Evolutionary conservation across 2,888 invertebrate species (phyloP).

Genomic region (Aphidius colemani): DNA sequence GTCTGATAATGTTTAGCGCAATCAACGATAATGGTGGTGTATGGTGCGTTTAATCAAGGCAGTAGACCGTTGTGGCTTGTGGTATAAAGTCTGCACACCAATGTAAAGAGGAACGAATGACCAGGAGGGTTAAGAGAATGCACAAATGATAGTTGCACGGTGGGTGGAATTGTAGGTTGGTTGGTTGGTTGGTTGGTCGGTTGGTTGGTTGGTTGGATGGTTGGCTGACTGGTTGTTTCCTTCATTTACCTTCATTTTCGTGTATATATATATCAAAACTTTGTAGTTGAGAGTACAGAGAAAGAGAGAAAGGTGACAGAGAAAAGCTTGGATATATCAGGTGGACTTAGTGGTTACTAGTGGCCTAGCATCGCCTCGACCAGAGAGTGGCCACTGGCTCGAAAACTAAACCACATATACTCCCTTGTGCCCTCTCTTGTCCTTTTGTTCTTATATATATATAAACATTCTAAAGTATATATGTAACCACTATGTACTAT

Average conservation of each 20-base stretch:
- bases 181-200: too few relatives aligned
- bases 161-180: too few relatives aligned
- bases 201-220: conserved; percentile 1
- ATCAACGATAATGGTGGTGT: conserved; percentile 62
- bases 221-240: conserved; percentile 14
- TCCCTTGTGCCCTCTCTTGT: conserved; percentile 29
- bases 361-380: conserved; percentile 53
- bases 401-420: conserved; percentile 39
- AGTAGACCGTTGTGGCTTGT: conserved; percentile 60
- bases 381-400: conserved; percentile 54
- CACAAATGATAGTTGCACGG: too few relatives aligned
- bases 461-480: background rate
- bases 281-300: conserved; percentile 25
- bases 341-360: conserved; percentile 57
- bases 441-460: background rate
- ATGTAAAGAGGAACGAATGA: conserved; percentile 22
- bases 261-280: background rate
- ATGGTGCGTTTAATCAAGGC: conserved; percentile 61
- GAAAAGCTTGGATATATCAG: conserved; percentile 52
- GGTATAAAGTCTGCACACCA: conserved; percentile 46
- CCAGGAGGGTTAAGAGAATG: background rate
- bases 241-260: conserved; percentile 27
- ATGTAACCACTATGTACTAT: conserved; percentile 2
- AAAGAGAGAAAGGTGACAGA: conserved; percentile 30
- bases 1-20: conserved; percentile 61